Base-by-base conservation (phyloP, 2,113 vertebrate genomes). In the Alosa alosa region DNA sequence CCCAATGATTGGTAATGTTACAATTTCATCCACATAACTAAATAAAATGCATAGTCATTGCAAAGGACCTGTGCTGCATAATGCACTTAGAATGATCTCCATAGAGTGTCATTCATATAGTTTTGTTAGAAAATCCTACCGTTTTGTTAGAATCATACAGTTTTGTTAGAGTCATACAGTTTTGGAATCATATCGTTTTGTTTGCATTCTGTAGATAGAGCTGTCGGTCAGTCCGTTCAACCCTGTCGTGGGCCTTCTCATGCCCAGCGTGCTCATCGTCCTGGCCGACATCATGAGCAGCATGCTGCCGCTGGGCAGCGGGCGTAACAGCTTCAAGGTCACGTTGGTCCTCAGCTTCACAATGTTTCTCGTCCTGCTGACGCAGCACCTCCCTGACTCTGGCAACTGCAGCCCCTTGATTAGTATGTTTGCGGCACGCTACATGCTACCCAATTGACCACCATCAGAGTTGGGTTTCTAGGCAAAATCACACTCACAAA, bases 271-370 rank as follows among this genome's bases (percentile, higher is more conserved):
- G 3, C 90, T 95, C 31, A 86, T 95, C 86, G 9, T 95, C 50
- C 0, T 94, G 81, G 91, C 92, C 0, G 94, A 95, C 57, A 25
- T 94, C 45, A 87, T 92, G 86, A 94, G 94, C 90, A 94, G 91
- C 39, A 82, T 91, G 81, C 88, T 96, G 87, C 94, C 94, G 1
- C 85, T 96, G 22, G 92, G 93, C 0, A 93, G 95, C 0, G 92
- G 94, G 84, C 94, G 94, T 83, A 94, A 92, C 88, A 88, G 85
- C n/a, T 95, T 95, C 85, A 95, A 95, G 84, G 92, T 95, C 89
- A 96, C 95, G 0, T 89, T 96, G 90, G 94, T 94, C 86, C 93
- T 96, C 82, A 95, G 93, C 92, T 95, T 95, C 89, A 94, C 92
- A 90, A 93, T 95, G 93, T 95, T 95, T 89, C 92, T 95, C 78